Base-by-base conservation (phyloP, 2,797 vertebrate genomes). In the Alosa sapidissima region DNA sequence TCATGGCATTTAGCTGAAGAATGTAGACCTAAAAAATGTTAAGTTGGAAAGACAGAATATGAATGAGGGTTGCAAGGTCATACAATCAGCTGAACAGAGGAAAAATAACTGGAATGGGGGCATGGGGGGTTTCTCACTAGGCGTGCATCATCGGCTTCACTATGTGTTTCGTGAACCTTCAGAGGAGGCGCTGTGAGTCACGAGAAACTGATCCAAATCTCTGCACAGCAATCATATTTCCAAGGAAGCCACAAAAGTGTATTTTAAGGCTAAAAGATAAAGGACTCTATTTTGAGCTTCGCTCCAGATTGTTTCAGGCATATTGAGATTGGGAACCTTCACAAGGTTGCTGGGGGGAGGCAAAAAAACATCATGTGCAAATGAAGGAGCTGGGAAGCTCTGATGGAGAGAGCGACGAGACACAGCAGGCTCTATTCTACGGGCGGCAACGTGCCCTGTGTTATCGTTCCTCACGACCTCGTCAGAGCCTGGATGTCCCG, bases 321-420 rank as follows among this genome's bases (percentile, higher is more conserved):
- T 21, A 45, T 21, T 78, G 19, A 78, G 72, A 75, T 75, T 41
- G 33, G 36, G 13, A 75, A 75, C 68, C 68, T 75, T 75, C 68
- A 75, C 36, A 75, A 75, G 68, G 68, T 75, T 45, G 4, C 5
- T 16, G 28, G 68, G 68, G 49, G 49, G 49, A 5, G 49, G 49
- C 41, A 41, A 24, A 9, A 24, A 24, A 24, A 24, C 21, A 14
- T 16, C 33, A 36, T 51, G 90, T 91, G 90, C 82, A 88, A 91
- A 91, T 88, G 91, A 88, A 84, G 90, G 62, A 81, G 83, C 2
- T 45, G 5, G 58, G 49, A 16, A 82, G 81, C 28, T 58, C 41
- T 78, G 41, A 36, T 14, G 72, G 14, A 3, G n/a, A 24, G n/a
- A 87, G 85, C 87, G 81, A 87, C 81, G 1, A 41, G 14, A 72